Percentiles rank a stretch among this genome's conserved stretches.
phyloP scores from a whole-genome alignment of 1,140 invertebrate genomes.

The Lutraria rhynchaena region DNA sequence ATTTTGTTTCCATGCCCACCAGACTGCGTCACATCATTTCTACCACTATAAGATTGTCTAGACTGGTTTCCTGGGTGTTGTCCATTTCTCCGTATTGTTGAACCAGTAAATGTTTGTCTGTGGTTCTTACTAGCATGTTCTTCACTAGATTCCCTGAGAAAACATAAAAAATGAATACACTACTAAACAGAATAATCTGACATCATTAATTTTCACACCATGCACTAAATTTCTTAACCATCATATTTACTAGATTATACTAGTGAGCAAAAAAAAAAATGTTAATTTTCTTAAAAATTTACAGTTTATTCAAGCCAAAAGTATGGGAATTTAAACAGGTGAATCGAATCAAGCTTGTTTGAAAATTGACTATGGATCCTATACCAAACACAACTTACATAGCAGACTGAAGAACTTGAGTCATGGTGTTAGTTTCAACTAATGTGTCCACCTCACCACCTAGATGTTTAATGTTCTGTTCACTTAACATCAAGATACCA shows the following conservation, averaged over 20 bases:
- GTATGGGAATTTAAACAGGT: no score
- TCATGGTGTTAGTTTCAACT: constrained; percentile 84
- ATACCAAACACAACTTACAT: constrained; percentile 81
- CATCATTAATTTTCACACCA: no score
- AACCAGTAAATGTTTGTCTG: constrained; percentile 57
- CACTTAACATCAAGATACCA: constrained; percentile 88
- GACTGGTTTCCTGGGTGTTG: constrained; percentile 9
- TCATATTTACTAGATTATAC: no score
- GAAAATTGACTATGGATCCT: constrained; percentile 25
- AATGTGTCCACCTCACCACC: constrained; percentile 90
- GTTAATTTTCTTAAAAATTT: no score
- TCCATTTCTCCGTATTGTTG: constrained; percentile 28
- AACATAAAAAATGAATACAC: neutral
- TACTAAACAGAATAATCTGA: no score
- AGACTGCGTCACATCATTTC: no score
- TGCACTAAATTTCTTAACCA: no score
- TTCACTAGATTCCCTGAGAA: constrained; percentile 57
- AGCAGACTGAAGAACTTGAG: constrained; percentile 85
- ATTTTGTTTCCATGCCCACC: neutral
- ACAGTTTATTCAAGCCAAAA: no score
- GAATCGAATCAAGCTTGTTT: neutral
- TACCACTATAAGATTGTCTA: neutral
- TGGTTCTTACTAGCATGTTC: constrained; percentile 51
- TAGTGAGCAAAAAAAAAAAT: no score
- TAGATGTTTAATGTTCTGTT: constrained; percentile 86